Evolutionary conservation across 2,797 vertebrate genomes (phyloP), one percentile per base, ranked within the genome.

Genomic region (Podarcis siculus): DNA sequence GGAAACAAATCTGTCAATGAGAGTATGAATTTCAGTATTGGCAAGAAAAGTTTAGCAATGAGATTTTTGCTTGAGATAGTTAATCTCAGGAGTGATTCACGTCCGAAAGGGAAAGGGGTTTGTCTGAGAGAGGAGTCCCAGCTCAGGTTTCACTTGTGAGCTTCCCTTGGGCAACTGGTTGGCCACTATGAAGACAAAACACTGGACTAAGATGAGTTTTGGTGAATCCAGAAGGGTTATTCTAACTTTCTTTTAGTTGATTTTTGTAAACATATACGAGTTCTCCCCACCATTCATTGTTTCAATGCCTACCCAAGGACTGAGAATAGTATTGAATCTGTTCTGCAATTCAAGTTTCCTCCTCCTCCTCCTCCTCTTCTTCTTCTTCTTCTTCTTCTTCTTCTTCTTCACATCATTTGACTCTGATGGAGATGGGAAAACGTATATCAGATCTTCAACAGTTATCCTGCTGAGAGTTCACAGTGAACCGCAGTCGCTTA

Each of bases 401-500:
- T 21, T 91, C 77, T 84, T 88, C 91, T 92, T 83, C 58, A 85
- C 83, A 89, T 94, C 91, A 89, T 94, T 96, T 95, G 92, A 91
- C 86, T 95, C 92, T 13, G 0, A 87, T 94, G 84, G 91, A 95
- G 95, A 95, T 89, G 25, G 13, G 93, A 92, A 95, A 91, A 95
- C 91, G 95, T 96, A 94, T 94, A 96, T 97, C 96, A 95, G 95
- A 86, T 92, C 86, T 92, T 92, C 88, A 89, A 84, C 90, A 93
- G 91, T 75, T 93, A 95, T 91, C 83, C 94, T 94, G 83, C 45
- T 89, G 94, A 95, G 96, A 95, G 89, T 95, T 95, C 93, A 92
- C 88, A 86, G 10, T 73, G 93, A 94, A 95, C 93, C 95, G 93
- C 92, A 95, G 95, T 96, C 96, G 95, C 95, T 97, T 96, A 96